phyloP scores from a whole-genome alignment of 2,113 vertebrate species.

The Spea bombifrons region DNA sequence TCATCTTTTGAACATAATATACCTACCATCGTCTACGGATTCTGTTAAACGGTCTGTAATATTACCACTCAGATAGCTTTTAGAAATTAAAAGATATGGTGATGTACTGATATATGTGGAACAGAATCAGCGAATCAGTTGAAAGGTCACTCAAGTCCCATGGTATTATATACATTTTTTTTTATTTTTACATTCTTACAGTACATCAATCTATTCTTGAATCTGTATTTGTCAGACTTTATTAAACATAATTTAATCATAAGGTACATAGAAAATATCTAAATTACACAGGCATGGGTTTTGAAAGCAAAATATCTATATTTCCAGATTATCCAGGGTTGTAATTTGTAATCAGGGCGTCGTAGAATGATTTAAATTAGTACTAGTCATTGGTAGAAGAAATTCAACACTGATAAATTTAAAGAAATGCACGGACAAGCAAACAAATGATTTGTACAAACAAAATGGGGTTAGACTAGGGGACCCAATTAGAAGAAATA shows the following conservation, averaged over 20 bases:
- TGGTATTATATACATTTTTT: not conserved
- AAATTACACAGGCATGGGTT: too few species aligned
- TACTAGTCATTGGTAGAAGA: not conserved
- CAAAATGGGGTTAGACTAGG: too few species aligned
- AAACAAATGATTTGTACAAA: too few species aligned
- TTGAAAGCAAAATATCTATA: too few species aligned
- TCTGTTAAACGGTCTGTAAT: too few species aligned
- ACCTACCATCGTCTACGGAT: too few species aligned
- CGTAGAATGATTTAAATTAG: not conserved
- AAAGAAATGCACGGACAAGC: too few species aligned
- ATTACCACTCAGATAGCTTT: too few species aligned
- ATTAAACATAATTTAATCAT: not conserved
- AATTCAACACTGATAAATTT: too few species aligned
- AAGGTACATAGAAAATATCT: too few species aligned
- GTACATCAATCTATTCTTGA: constrained; percentile 20
- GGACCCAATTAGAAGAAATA: too few species aligned
- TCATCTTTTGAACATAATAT: too few species aligned
- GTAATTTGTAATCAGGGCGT: not conserved
- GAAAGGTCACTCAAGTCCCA: constrained; percentile 24
- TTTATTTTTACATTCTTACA: constrained; percentile 8
- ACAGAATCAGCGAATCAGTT: not conserved
- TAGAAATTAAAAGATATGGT: not conserved
- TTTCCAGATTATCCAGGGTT: not conserved
- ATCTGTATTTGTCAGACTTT: constrained; percentile 16
- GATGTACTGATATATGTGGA: not conserved